phyloP scores from a whole-genome alignment of 1,140 invertebrate genomes.

The Bombus soroeensis region DNA sequence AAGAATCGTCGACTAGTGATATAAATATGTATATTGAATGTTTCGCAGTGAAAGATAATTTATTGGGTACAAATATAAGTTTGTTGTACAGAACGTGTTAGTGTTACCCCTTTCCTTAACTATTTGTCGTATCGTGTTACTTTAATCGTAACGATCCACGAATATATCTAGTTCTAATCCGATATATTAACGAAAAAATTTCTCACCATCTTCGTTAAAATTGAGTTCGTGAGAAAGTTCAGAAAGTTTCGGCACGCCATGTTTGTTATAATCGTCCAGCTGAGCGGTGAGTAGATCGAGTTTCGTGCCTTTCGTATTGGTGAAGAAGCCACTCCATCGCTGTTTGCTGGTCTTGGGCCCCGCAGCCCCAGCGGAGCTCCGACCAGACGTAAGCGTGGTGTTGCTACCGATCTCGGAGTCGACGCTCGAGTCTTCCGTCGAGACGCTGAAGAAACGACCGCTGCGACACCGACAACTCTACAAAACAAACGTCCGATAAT shows the following conservation, averaged over 20 bases:
- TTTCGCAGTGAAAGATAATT: constrained; percentile 33
- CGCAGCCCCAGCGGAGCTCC: constrained; percentile 72
- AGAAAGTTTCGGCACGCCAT: constrained; percentile 85
- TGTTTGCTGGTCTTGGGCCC: constrained; percentile 83
- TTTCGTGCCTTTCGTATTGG: constrained; percentile 86
- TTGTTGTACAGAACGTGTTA: background rate
- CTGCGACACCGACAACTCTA: constrained; percentile 84
- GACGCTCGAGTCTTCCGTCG: constrained; percentile 84
- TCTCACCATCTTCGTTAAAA: constrained; percentile 81
- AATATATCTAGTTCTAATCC: no score
- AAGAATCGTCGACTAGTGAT: background rate
- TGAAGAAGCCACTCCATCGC: constrained; percentile 87
- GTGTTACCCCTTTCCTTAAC: background rate
- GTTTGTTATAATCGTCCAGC: constrained; percentile 87
- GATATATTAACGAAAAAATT: background rate
- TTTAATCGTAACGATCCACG: background rate
- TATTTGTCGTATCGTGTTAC: no score
- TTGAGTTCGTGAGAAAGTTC: constrained; percentile 74
- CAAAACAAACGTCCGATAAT: background rate
- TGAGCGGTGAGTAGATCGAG: constrained; percentile 87
- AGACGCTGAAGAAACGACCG: constrained; percentile 85
- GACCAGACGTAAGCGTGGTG: constrained; percentile 69
- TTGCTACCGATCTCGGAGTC: constrained; percentile 76
- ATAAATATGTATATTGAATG: constrained; percentile 16
- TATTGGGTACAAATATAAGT: constrained; percentile 18